Evolutionary conservation across 2,113 vertebrate genomes (phyloP).

Genomic region (Aspidoscelis tigris): DNA sequence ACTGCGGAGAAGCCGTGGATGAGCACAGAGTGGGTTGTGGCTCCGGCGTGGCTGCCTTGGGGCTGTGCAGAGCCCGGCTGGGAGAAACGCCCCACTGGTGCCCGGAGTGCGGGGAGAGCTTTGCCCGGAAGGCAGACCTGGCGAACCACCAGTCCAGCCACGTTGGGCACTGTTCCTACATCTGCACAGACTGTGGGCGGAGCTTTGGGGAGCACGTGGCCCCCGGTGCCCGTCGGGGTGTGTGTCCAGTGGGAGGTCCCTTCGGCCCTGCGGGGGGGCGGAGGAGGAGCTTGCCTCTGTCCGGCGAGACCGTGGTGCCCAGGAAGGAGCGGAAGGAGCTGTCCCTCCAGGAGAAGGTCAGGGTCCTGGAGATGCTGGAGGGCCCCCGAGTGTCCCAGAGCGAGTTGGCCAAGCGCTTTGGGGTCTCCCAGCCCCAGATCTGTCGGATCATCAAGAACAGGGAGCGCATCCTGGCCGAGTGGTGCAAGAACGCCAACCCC

Average conservation of each 20-base stretch:
- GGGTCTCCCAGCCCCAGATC: slow-evolving; percentile 47
- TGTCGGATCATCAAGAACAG: slow-evolving; percentile 66
- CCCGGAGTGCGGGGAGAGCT: slow-evolving; percentile 70
- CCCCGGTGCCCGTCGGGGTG: slow-evolving; percentile 50
- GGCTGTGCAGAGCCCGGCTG: slow-evolving; percentile 27
- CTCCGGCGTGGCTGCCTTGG: not conserved
- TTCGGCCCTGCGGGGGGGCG: slow-evolving; percentile 25
- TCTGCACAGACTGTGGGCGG: slow-evolving; percentile 70
- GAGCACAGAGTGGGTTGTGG: not conserved
- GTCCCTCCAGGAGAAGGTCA: slow-evolving; percentile 62
- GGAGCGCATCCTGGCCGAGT: slow-evolving; percentile 67
- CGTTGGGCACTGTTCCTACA: slow-evolving; percentile 61
- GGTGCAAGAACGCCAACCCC: slow-evolving; percentile 45
- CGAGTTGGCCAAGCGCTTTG: slow-evolving; percentile 62
- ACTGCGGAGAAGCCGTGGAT: not conserved
- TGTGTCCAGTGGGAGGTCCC: slow-evolving; percentile 12
- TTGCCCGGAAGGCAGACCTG: slow-evolving; percentile 66
- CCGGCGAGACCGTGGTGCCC: not conserved
- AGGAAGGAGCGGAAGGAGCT: slow-evolving; percentile 65
- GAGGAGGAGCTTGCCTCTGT: not conserved
- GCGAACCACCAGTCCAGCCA: slow-evolving; percentile 62
- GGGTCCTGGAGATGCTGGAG: slow-evolving; percentile 62
- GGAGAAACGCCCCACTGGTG: slow-evolving; percentile 70
- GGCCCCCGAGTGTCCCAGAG: slow-evolving; percentile 63
- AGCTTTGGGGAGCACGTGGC: slow-evolving; percentile 64